phyloP scores from a whole-genome alignment of 2,113 vertebrate species.

The Polypterus bichir region DNA sequence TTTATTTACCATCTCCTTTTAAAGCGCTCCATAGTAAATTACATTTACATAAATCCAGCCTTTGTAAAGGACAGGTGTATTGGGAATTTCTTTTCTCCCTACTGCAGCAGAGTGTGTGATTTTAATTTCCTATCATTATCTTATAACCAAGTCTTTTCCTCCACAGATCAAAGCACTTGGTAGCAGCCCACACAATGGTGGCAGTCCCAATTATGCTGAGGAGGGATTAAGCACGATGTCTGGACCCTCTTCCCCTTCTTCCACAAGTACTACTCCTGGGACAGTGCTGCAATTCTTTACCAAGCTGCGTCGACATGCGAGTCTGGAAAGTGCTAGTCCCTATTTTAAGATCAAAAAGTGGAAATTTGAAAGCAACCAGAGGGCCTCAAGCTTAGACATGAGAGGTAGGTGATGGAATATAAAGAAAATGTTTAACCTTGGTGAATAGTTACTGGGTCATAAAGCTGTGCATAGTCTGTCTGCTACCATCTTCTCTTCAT shows the following conservation, averaged over 20 bases:
- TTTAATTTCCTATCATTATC: not conserved
- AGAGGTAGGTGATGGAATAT: slow-evolving; percentile 68
- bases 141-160: not conserved
- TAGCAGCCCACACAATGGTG: slow-evolving; percentile 30
- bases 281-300: slow-evolving; percentile 77
- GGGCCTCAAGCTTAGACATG: slow-evolving; percentile 87
- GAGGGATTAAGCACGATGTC: not conserved
- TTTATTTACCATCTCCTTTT: too few species aligned
- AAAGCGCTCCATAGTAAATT: too few species aligned
- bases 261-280: slow-evolving; percentile 31
- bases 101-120: not conserved
- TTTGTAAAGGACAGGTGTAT: too few species aligned
- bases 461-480: too few species aligned
- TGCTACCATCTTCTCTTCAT: too few species aligned
- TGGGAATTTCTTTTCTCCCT: too few species aligned
- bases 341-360: slow-evolving; percentile 94
- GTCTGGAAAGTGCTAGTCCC: slow-evolving; percentile 83
- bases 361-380: slow-evolving; percentile 85
- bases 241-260: slow-evolving; percentile 18
- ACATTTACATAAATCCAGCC: too few species aligned
- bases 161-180: slow-evolving; percentile 44
- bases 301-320: slow-evolving; percentile 80
- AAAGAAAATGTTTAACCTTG: too few species aligned
- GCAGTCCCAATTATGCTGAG: slow-evolving; percentile 34
- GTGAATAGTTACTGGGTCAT: too few species aligned